Evolutionary conservation across 2,113 vertebrate species (phyloP).

Genomic region (Crocuta crocuta): DNA sequence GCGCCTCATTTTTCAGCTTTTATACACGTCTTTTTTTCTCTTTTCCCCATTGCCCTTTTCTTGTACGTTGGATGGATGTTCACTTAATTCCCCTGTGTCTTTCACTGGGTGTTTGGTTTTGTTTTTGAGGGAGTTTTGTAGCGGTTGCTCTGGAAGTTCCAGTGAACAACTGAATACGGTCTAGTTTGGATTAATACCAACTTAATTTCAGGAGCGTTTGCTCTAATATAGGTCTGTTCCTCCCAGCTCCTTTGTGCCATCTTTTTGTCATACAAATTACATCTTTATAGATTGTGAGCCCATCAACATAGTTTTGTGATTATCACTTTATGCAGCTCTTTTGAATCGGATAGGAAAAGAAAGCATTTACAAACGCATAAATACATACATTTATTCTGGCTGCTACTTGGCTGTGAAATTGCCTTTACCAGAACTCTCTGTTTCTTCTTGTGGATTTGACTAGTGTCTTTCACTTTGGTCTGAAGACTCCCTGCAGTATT

Average conservation of each 20-base stretch:
- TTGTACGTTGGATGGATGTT: background rate
- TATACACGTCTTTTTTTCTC: background rate
- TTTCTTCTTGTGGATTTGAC: background rate
- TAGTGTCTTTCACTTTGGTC: background rate
- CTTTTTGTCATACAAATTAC: background rate
- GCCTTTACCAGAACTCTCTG: rapidly evolving
- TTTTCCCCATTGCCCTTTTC: background rate
- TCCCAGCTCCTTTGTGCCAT: too few relatives aligned
- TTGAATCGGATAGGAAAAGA: background rate
- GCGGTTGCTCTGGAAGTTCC: background rate
- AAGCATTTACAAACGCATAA: background rate
- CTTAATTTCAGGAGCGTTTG: background rate
- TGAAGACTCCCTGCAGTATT: background rate
- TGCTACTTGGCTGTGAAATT: rapidly evolving
- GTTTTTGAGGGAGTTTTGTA: background rate
- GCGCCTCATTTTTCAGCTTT: background rate
- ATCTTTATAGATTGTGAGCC: background rate
- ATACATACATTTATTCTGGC: rapidly evolving
- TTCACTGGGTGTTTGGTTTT: background rate
- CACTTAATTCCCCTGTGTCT: background rate
- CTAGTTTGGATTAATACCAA: background rate
- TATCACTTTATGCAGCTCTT: background rate
- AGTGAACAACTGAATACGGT: too few relatives aligned
- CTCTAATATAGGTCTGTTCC: background rate
- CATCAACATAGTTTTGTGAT: background rate